Base-by-base conservation (phyloP, 2,797 vertebrate genomes). In the Triplophysa yarkandensis region DNA sequence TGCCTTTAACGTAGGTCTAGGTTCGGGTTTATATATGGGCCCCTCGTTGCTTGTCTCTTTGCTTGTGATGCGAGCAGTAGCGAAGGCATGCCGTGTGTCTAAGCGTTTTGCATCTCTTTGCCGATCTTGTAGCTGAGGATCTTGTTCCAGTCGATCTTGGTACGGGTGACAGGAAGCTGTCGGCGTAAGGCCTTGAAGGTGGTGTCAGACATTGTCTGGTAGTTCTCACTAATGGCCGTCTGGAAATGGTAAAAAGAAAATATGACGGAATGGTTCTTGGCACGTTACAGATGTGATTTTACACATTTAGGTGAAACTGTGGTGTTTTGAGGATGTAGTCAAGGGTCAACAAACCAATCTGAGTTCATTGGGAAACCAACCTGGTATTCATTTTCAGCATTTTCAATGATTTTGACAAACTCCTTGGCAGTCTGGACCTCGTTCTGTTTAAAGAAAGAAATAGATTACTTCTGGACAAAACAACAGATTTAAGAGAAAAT, bases 81-180 rank as follows among this genome's bases (percentile, higher is more conserved):
- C 54, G 69, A 77, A 21, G 80, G 76, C 84, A 77, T 77, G 81
- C 80, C 30, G 58, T 60, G 76, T 79, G 64, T 65, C 88, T 95
- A 97, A 88, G 94, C 92, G 2, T 93, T 96, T 86, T 98, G 96
- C 95, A 98, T 97, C 86, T 98, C 97, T 83, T 98, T 98, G 89
- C 95, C 96, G 43, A 98, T 98, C 91, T 97, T 98, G 92, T 98
- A 98, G 90, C 95, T 98, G 84, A 98, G 95, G 90, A 98, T 98
- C 92, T 98, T 98, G 94, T 95, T 98, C 97, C 96, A 98, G 92
- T 98, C 96, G 4, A 98, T 94, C 92, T 98, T 98, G 91, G 95
- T 98, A 86, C 95, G 95, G 79, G 95, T 98, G 86, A 98, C 95
- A 0, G 97, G 97, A 57, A 98, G 93, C 85, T 95, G 96, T 84